Evolutionary conservation across 2,888 invertebrate species (phyloP).

Genomic region (Galeopsomyia nigrocyanea): DNA sequence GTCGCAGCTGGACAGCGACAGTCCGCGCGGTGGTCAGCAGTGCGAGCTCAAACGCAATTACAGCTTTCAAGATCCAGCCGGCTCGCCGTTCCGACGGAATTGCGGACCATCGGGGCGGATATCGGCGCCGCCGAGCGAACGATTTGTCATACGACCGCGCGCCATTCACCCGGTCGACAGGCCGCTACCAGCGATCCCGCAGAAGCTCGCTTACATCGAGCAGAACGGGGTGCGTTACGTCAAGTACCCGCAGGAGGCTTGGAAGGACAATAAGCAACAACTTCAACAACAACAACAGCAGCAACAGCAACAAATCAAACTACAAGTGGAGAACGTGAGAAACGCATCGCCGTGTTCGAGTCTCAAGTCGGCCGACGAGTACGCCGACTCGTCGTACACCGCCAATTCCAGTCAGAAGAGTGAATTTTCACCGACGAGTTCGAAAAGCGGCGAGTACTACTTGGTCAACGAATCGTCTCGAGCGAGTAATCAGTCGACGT

Average conservation of each 20-base stretch:
- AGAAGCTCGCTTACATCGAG: conserved; percentile 57
- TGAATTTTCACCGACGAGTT: conserved; percentile 64
- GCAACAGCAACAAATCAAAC: too few species aligned
- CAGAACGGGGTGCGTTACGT: conserved; percentile 56
- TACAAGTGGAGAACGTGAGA: too few species aligned
- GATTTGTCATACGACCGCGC: conserved; percentile 59
- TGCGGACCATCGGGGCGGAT: conserved; percentile 62
- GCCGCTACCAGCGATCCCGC: conserved; percentile 64
- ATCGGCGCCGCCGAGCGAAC: conserved; percentile 62
- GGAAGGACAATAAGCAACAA: not conserved
- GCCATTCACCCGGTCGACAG: conserved; percentile 63
- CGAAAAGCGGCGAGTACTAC: conserved; percentile 65
- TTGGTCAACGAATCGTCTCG: conserved; percentile 52
- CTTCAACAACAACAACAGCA: conserved; percentile 2
- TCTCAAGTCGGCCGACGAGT: conserved; percentile 61
- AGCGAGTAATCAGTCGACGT: conserved; percentile 54
- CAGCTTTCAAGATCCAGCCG: conserved; percentile 61
- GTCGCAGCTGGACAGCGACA: too few species aligned
- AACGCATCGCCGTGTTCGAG: conserved; percentile 60
- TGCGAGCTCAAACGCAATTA: conserved; percentile 62
- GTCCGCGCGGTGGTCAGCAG: too few species aligned
- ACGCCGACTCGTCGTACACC: conserved; percentile 64
- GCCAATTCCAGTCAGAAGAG: conserved; percentile 65
- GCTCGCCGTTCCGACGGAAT: conserved; percentile 58
- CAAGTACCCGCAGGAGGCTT: conserved; percentile 31